Conservation (phyloP, 2,888 invertebrate species). For the Hesperia comma region DNA sequence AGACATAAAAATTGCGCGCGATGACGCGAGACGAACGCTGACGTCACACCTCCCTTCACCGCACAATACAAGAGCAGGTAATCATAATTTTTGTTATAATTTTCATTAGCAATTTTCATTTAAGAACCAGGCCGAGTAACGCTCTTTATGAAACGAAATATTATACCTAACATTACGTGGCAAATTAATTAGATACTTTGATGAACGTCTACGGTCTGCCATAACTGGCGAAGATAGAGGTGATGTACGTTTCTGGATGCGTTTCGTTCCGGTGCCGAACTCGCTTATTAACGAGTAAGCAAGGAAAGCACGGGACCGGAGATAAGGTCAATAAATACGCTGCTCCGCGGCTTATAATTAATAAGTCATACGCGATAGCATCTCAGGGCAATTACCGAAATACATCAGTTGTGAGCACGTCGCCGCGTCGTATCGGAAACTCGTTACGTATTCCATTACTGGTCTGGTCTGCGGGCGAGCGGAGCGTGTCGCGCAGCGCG, state of each 20-base stretch:
- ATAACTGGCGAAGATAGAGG: slow-evolving; percentile 23
- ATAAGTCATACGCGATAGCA: slow-evolving; percentile 68
- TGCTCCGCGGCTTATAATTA: slow-evolving; percentile 72
- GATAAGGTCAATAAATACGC: slow-evolving; percentile 81
- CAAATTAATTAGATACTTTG: slow-evolving; percentile 9
- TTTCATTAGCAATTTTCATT: slow-evolving; percentile 34
- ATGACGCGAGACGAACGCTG: slow-evolving; percentile 46
- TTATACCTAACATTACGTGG: slow-evolving; percentile 3
- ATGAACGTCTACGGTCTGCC: slow-evolving; percentile 10
- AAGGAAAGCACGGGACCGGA: slow-evolving; percentile 74
- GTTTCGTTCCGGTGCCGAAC: slow-evolving; percentile 44
- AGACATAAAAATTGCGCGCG: slow-evolving; percentile 44
- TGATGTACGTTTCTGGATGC: slow-evolving; percentile 25
- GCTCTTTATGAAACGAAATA: slow-evolving; percentile 11
- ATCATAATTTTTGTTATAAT: slow-evolving; percentile 40
- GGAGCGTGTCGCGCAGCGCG: slow-evolving; percentile 24
- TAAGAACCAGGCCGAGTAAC: background rate
- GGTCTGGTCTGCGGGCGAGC: slow-evolving; percentile 23
- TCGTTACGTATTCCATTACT: slow-evolving; percentile 35
- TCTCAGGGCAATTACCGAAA: slow-evolving; percentile 72
- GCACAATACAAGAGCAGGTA: slow-evolving; percentile 36
- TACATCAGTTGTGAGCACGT: slow-evolving; percentile 50
- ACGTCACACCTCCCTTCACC: slow-evolving; percentile 47
- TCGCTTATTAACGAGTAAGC: slow-evolving; percentile 70
- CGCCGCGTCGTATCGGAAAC: slow-evolving; percentile 27